Evolutionary conservation across 2,797 vertebrate genomes (phyloP).

Genomic region (Hypotaenidia philippensis): DNA sequence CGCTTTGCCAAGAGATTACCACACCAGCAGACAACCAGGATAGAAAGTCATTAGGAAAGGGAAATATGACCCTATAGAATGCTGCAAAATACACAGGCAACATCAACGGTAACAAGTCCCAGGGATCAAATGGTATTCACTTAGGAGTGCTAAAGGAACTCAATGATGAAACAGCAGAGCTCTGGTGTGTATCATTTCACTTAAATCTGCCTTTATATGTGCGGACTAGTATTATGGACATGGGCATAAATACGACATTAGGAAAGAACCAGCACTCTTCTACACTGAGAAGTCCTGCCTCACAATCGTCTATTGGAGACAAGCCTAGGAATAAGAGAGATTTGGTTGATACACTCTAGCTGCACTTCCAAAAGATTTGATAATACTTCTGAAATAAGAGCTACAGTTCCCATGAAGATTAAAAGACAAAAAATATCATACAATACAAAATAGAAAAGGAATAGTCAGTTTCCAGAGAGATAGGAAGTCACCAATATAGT

Average conservation of each 20-base stretch:
- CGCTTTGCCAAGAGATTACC: neutral
- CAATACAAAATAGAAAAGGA: neutral
- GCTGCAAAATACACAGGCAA: neutral
- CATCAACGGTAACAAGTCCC: neutral
- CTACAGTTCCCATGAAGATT: neutral
- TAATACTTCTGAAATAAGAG: neutral
- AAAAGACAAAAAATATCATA: neutral
- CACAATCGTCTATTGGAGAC: neutral
- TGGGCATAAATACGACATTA: neutral
- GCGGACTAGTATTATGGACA: neutral
- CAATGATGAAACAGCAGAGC: neutral
- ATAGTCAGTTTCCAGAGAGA: neutral
- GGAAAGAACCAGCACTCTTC: neutral
- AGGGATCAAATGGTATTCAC: neutral
- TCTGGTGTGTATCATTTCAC: neutral
- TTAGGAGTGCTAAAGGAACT: neutral
- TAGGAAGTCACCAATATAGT: neutral
- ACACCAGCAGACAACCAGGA: neutral
- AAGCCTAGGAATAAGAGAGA: neutral
- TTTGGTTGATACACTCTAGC: neutral
- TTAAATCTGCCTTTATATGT: neutral
- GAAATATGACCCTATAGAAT: neutral
- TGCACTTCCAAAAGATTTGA: neutral
- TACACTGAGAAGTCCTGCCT: neutral
- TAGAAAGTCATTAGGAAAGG: neutral